phyloP scores from a whole-genome alignment of 2,888 invertebrate genomes.

The Rhamphomyia laevipes region DNA sequence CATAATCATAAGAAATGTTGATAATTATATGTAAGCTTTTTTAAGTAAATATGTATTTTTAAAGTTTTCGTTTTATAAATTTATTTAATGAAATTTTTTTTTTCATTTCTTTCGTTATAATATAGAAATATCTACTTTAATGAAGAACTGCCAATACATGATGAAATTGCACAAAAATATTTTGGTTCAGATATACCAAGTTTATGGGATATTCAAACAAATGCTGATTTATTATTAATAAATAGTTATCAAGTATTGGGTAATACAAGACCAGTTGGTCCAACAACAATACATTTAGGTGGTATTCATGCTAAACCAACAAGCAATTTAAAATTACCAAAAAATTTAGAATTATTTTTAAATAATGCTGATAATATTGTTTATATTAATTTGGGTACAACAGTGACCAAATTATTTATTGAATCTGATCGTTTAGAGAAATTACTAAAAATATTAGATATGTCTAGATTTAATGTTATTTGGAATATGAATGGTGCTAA shows the following conservation, averaged over 20 bases:
- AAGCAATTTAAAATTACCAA: slow-evolving; percentile 8
- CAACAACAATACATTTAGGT: slow-evolving; percentile 21
- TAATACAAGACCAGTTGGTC: slow-evolving; percentile 19
- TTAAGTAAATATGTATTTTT: too few relatives aligned
- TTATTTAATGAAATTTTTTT: neutral
- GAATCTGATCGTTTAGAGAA: slow-evolving; percentile 16
- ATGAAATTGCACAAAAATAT: slow-evolving; percentile 20
- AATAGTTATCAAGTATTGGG: slow-evolving; percentile 20
- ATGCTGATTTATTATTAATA: slow-evolving; percentile 20
- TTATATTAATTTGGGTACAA: slow-evolving; percentile 20
- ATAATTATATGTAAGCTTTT: too few relatives aligned
- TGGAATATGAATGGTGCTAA: slow-evolving; percentile 19
- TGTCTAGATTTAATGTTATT: slow-evolving; percentile 17
- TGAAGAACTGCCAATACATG: slow-evolving; percentile 21
- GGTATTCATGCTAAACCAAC: slow-evolving; percentile 19
- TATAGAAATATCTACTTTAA: slow-evolving; percentile 20
- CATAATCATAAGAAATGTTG: too few relatives aligned
- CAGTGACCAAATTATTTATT: slow-evolving; percentile 14
- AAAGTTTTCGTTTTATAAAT: too few relatives aligned
- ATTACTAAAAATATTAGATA: slow-evolving; percentile 18
- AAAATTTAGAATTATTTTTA: slow-evolving; percentile 17
- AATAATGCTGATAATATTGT: slow-evolving; percentile 12
- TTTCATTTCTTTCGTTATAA: neutral
- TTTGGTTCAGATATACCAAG: slow-evolving; percentile 18
- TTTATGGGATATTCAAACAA: slow-evolving; percentile 20